Percentiles rank a stretch among this genome's conserved stretches.
These are phyloP conservation scores for Oncorhynchus kisutch DNA, from an alignment of 2,113 vertebrate species.

Conservation along the genomic window DNA sequence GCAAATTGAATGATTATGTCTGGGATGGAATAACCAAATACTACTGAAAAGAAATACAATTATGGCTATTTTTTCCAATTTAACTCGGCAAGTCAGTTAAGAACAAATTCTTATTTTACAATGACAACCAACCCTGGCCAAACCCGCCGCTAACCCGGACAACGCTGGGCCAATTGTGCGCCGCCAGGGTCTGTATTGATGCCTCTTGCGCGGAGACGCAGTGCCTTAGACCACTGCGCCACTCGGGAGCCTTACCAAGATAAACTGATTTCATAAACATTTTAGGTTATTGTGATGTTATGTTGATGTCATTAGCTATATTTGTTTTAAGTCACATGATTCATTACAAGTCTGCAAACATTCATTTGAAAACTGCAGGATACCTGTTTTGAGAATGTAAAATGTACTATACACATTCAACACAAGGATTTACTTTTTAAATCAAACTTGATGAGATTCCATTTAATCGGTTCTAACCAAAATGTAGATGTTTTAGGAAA, in stretches of 20 bases:
- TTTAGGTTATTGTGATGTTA: background rate
- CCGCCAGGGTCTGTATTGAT: no score
- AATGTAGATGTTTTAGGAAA: background rate
- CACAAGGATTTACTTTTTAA: no score
- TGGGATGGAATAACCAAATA: conserved; percentile 73
- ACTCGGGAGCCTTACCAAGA: conserved; percentile 26
- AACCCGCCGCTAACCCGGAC: no score
- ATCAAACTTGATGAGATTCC: no score
- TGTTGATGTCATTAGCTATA: background rate
- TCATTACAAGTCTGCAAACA: no score
- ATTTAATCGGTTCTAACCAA: background rate
- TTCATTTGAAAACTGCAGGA: background rate
- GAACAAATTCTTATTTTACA: no score
- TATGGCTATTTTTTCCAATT: background rate
- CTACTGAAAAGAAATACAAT: conserved; percentile 14
- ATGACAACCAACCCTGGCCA: no score
- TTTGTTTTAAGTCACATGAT: conserved; percentile 47
- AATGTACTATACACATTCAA: no score
- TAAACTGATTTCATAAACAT: background rate
- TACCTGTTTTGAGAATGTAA: background rate
- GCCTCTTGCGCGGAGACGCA: no score
- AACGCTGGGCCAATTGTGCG: no score
- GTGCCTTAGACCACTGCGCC: no score
- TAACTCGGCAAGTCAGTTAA: no score
- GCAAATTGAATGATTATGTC: conserved; percentile 51